These are phyloP conservation scores for Caenorhabditis sp. DNA, from an alignment of 2,888 invertebrate species.

Conservation along the genomic window DNA sequence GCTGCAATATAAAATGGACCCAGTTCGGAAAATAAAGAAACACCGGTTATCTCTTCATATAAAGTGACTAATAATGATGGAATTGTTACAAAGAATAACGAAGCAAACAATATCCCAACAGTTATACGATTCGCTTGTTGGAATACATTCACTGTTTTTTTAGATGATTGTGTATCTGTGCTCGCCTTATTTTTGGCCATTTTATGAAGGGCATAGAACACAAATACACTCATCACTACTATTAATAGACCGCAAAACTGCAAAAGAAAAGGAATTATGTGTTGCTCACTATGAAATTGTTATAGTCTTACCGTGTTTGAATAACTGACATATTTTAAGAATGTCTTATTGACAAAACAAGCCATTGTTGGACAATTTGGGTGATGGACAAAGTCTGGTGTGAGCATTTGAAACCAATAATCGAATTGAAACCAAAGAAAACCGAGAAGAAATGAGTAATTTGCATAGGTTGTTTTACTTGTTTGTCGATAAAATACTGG, in stretches of 20 bases:
- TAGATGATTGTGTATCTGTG: background rate
- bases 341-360: slow-evolving; percentile 24
- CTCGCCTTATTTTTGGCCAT: slow-evolving; percentile 8
- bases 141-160: slow-evolving; percentile 22
- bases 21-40: slow-evolving; percentile 33
- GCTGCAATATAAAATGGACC: slow-evolving; percentile 37
- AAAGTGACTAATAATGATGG: slow-evolving; percentile 29
- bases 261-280: background rate
- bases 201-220: slow-evolving; percentile 20
- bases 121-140: slow-evolving; percentile 36
- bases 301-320: slow-evolving; percentile 26
- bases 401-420: slow-evolving; percentile 26
- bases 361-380: slow-evolving; percentile 33
- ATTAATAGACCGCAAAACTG: slow-evolving; percentile 21
- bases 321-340: slow-evolving; percentile 26
- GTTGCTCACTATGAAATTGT: background rate
- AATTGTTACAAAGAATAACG: slow-evolving; percentile 34
- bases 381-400: slow-evolving; percentile 18
- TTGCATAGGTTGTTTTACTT: slow-evolving; percentile 23
- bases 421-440: slow-evolving; percentile 29
- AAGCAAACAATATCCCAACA: slow-evolving; percentile 34
- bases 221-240: slow-evolving; percentile 21
- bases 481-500: slow-evolving; percentile 29
- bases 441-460: slow-evolving; percentile 11
- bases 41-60: slow-evolving; percentile 32